These are phyloP conservation scores for Sycon ciliatum DNA, from an alignment of 37 sponge, comb jelly and placozoan genomes.

Conservation along the genomic window DNA sequence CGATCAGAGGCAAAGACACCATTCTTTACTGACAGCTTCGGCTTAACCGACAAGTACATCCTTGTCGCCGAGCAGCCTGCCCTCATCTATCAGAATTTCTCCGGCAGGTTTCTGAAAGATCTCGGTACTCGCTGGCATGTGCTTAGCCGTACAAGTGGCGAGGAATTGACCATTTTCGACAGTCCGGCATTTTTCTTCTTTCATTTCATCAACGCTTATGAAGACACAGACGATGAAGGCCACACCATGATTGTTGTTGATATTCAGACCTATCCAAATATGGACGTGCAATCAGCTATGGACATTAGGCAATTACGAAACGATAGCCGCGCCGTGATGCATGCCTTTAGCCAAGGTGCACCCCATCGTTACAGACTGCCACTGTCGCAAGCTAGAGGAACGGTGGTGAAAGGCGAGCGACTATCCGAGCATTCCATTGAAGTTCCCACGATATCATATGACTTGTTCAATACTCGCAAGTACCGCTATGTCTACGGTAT, in stretches of 20 bases:
- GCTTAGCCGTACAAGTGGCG: not conserved
- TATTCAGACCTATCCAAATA: not conserved
- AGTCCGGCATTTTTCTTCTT: not conserved
- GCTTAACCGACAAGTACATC: not conserved
- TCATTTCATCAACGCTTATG: constrained; percentile 1
- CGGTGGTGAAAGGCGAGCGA: too few species aligned
- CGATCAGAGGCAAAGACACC: not conserved
- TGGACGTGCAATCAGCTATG: not conserved
- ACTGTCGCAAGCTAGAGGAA: too few species aligned
- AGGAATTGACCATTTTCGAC: not conserved
- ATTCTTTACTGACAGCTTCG: not conserved
- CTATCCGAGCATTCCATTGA: not conserved
- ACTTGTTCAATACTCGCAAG: not conserved
- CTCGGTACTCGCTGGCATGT: not conserved
- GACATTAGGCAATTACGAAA: not conserved
- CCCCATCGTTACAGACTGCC: too few species aligned
- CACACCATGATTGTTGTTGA: constrained; percentile 11
- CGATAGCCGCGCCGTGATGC: too few species aligned
- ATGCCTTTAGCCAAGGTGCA: too few species aligned
- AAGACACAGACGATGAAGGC: constrained; percentile 9
- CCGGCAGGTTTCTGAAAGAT: not conserved
- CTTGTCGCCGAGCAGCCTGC: not conserved
- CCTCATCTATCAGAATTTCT: not conserved
- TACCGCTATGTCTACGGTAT: not conserved
- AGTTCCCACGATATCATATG: not conserved